phyloP scores from a whole-genome alignment of 2,888 invertebrate genomes.

The Andrena haemorrhoa region DNA sequence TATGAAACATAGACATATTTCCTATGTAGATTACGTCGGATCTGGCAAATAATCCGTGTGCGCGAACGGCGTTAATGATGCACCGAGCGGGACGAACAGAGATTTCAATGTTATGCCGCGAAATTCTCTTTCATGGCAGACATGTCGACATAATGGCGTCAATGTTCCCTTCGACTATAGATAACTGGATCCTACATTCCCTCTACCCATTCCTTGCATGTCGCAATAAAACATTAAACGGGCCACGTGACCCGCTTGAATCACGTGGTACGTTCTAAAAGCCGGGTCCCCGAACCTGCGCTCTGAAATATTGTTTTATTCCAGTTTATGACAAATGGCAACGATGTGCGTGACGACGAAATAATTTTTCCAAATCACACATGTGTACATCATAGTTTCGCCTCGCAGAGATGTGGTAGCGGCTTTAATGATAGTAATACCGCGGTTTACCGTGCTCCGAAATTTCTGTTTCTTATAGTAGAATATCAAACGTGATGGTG shows the following conservation, averaged over 20 bases:
- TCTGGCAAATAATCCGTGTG: not conserved
- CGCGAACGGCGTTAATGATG: not conserved
- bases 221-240: slow-evolving; percentile 57
- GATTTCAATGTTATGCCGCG: slow-evolving; percentile 47
- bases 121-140: slow-evolving; percentile 67
- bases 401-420: not conserved
- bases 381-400: not conserved
- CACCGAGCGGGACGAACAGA: not conserved
- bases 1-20: not conserved
- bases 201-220: slow-evolving; percentile 44
- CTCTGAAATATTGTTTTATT: slow-evolving; percentile 38
- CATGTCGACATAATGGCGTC: slow-evolving; percentile 77
- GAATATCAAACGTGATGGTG: not conserved
- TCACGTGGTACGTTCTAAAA: slow-evolving; percentile 61
- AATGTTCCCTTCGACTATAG: slow-evolving; percentile 65
- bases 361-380: slow-evolving; percentile 12
- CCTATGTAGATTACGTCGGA: not conserved
- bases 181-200: slow-evolving; percentile 65
- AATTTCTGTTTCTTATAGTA: not conserved
- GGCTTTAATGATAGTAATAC: not conserved
- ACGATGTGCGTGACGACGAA: not conserved
- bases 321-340: slow-evolving; percentile 26
- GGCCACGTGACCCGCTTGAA: slow-evolving; percentile 50
- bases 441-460: not conserved
- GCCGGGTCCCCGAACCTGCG: slow-evolving; percentile 54